phyloP scores from a whole-genome alignment of 2,797 vertebrate genomes.

The Jordanella pulchra region DNA sequence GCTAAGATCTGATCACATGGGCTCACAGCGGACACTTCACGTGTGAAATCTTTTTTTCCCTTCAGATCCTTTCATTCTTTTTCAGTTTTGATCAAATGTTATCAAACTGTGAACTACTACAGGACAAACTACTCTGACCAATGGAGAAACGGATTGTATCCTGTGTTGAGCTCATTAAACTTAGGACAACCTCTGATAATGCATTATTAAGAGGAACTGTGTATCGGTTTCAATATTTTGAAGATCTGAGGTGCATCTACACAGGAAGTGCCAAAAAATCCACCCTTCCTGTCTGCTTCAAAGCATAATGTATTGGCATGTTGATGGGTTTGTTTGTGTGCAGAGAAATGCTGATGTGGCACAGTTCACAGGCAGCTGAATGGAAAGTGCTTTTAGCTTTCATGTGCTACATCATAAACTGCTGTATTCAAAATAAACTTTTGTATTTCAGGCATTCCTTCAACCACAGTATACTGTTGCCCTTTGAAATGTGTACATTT shows the following conservation, averaged over 20 bases:
- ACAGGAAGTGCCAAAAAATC: slow-evolving; percentile 59
- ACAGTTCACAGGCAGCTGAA: neutral
- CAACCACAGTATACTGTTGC: neutral
- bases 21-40: slow-evolving; percentile 10
- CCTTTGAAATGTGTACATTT: neutral
- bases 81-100: slow-evolving; percentile 14
- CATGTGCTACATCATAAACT: neutral
- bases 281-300: slow-evolving; percentile 50
- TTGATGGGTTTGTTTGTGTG: slow-evolving; percentile 1
- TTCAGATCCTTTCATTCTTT: neutral
- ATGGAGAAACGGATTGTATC: neutral
- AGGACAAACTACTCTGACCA: neutral
- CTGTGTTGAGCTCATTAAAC: neutral
- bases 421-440: neutral
- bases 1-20: slow-evolving; percentile 49
- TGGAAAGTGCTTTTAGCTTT: slow-evolving; percentile 1
- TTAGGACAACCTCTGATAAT: slow-evolving; percentile 4
- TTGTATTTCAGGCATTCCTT: slow-evolving; percentile 6
- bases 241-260: slow-evolving; percentile 39
- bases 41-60: slow-evolving; percentile 32
- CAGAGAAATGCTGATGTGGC: neutral
- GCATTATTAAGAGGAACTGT: slow-evolving; percentile 41
- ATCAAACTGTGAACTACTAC: neutral
- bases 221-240: slow-evolving; percentile 42
- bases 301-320: neutral